phyloP scores from a whole-genome alignment of 2,113 vertebrate genomes.

The Pontoporia blainvillei region DNA sequence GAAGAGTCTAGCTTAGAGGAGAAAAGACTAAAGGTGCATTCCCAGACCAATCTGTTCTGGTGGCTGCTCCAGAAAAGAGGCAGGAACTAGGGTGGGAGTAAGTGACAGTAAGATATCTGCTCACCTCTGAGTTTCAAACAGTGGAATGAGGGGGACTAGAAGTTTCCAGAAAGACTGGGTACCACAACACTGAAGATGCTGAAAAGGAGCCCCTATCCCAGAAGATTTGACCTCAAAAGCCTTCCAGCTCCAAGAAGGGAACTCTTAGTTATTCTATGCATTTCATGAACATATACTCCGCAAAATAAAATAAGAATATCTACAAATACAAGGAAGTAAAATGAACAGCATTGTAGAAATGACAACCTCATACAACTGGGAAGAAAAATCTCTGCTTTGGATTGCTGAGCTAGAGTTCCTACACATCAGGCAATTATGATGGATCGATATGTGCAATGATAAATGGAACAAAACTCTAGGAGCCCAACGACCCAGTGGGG shows the following conservation, averaged over 20 bases:
- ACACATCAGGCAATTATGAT: background rate
- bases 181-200: background rate
- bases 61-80: background rate
- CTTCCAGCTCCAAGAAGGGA: background rate
- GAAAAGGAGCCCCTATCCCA: background rate
- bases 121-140: background rate
- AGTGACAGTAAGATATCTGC: background rate
- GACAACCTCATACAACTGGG: background rate
- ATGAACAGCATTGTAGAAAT: background rate
- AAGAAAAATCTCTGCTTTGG: background rate
- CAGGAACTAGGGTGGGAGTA: background rate
- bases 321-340: slow-evolving; percentile 14
- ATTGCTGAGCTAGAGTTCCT: background rate
- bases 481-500: background rate
- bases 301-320: background rate
- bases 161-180: background rate
- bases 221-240: background rate
- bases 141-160: background rate
- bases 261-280: background rate
- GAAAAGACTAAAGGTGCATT: background rate
- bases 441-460: background rate
- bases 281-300: background rate
- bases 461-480: background rate
- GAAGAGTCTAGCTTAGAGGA: background rate
- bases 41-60: background rate